These are phyloP conservation scores for Aethina tumida DNA, from an alignment of 1,140 invertebrate species.

Conservation along the genomic window DNA sequence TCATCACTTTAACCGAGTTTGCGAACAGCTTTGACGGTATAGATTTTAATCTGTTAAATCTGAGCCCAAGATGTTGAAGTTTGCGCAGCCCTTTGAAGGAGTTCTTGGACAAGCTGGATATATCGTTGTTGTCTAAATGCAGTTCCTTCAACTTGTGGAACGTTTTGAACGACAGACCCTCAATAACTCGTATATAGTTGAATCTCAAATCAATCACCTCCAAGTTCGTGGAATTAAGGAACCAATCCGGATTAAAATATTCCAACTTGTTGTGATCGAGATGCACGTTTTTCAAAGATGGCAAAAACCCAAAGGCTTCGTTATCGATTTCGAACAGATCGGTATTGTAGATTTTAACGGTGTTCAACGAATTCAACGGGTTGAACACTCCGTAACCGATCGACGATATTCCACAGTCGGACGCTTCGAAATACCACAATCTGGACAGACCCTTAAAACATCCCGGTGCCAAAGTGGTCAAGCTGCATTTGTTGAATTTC, in stretches of 20 bases:
- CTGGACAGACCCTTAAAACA: constrained; percentile 12
- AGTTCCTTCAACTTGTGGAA: constrained; percentile 6
- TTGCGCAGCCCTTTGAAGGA: constrained; percentile 6
- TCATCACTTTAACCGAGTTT: constrained; percentile 2
- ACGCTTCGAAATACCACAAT: constrained; percentile 1
- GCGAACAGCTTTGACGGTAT: constrained; percentile 6
- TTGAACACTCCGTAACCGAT: constrained; percentile 1
- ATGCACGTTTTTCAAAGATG: constrained; percentile 1
- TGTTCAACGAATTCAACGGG: not conserved
- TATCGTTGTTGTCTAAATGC: constrained; percentile 12
- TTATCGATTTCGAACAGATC: constrained; percentile 4
- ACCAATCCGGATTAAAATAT: constrained; percentile 5
- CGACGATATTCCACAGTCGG: not conserved
- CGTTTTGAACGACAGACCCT: constrained; percentile 3
- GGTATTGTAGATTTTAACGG: constrained; percentile 3
- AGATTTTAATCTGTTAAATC: constrained; percentile 9
- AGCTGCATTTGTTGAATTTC: constrained; percentile 5
- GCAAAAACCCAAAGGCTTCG: not conserved
- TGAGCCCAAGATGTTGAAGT: constrained; percentile 10
- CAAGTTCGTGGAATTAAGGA: constrained; percentile 5
- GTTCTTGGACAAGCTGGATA: constrained; percentile 1
- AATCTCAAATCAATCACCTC: constrained; percentile 8
- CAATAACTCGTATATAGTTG: constrained; percentile 10
- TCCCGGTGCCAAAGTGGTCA: constrained; percentile 1
- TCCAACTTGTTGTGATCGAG: constrained; percentile 5